These are phyloP conservation scores for Conus ventricosus DNA, from an alignment of 1,140 invertebrate genomes.

Conservation along the genomic window DNA sequence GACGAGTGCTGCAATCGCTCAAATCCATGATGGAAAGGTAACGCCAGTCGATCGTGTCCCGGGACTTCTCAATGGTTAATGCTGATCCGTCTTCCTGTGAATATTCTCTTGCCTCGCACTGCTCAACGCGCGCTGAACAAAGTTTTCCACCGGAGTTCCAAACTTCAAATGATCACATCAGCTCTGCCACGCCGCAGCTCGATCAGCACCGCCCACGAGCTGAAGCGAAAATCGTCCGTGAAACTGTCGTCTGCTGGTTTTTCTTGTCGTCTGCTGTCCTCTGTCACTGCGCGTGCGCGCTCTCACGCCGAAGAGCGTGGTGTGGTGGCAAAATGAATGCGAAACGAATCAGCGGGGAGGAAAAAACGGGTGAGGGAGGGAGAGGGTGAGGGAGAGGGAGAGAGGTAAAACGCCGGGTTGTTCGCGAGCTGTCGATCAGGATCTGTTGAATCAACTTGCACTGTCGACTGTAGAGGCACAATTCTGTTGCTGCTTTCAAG, in stretches of 20 bases:
- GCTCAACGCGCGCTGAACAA: too few species aligned
- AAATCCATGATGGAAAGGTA: constrained; percentile 10
- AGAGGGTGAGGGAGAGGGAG: not conserved
- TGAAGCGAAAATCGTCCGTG: constrained; percentile 26
- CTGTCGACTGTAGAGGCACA: not conserved
- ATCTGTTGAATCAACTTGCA: not conserved
- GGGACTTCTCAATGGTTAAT: too few species aligned
- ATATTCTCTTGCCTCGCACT: too few species aligned
- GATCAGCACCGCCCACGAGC: constrained; percentile 19
- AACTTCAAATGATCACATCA: not conserved
- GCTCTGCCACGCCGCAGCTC: not conserved
- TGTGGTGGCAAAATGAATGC: constrained; percentile 8
- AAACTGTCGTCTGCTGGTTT: constrained; percentile 33
- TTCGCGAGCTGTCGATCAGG: not conserved
- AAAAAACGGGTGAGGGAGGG: not conserved
- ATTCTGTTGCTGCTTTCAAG: not conserved
- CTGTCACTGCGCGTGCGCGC: constrained; percentile 33
- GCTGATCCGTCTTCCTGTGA: too few species aligned
- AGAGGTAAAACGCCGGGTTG: not conserved
- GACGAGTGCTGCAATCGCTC: constrained; percentile 32
- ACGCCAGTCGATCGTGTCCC: too few species aligned
- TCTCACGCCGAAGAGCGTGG: not conserved
- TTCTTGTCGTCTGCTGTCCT: constrained; percentile 37
- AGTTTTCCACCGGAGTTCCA: not conserved
- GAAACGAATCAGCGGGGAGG: constrained; percentile 1